These are phyloP conservation scores for Melanotaenia parkinsoni DNA, from an alignment of 2,797 vertebrate genomes.

Conservation along the genomic window DNA sequence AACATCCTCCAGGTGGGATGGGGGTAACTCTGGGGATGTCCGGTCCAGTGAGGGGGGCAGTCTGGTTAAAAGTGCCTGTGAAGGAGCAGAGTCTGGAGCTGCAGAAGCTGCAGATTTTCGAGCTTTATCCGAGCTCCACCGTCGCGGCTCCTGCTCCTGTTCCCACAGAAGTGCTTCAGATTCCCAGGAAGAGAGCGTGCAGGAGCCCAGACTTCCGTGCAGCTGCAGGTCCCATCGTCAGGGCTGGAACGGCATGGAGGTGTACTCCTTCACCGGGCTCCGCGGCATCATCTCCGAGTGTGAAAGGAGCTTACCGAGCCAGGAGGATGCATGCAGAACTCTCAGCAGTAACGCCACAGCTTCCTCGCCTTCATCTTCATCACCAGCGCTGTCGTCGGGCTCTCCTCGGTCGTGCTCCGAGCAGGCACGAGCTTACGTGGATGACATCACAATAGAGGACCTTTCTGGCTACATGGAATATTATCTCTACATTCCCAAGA, in stretches of 20 bases:
- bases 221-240: slow-evolving; percentile 72
- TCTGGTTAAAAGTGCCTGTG: slow-evolving; percentile 61
- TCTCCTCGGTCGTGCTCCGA: slow-evolving; percentile 96
- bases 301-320: slow-evolving; percentile 77
- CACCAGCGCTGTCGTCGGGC: slow-evolving; percentile 67
- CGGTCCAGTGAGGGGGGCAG: slow-evolving; percentile 51
- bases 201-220: slow-evolving; percentile 16
- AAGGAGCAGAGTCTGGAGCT: slow-evolving; percentile 28
- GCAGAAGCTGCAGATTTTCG: slow-evolving; percentile 88
- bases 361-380: rapidly evolving
- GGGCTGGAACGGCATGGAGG: slow-evolving; percentile 90
- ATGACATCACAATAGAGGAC: slow-evolving; percentile 98
- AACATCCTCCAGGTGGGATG: slow-evolving; percentile 1
- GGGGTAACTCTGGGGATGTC: slow-evolving; percentile 39
- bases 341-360: slow-evolving; percentile 39
- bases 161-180: background rate
- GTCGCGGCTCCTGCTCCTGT: slow-evolving; percentile 45
- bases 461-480: slow-evolving; percentile 98
- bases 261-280: slow-evolving; percentile 95
- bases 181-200: slow-evolving; percentile 4
- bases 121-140: slow-evolving; percentile 85
- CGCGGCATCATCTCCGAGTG: slow-evolving; percentile 87
- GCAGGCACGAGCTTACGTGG: slow-evolving; percentile 92
- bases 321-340: slow-evolving; percentile 86
- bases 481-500: slow-evolving; percentile 97